A percentile compares a stretch with the other conserved stretches of the same genome.
Evolutionary conservation across 2,888 invertebrate species (phyloP).

Genomic region (Cylindroiulus punctatus): DNA sequence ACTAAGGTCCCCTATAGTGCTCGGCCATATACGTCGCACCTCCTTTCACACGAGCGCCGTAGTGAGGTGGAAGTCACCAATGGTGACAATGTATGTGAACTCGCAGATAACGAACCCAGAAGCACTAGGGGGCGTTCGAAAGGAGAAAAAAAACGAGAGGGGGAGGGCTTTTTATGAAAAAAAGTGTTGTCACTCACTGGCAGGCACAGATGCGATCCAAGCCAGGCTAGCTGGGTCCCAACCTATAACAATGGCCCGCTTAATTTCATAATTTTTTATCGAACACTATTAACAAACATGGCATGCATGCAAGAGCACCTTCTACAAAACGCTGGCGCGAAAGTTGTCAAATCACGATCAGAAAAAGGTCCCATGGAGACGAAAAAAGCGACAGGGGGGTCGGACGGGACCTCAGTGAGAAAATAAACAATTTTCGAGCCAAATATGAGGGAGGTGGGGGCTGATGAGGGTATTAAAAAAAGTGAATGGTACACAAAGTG

Average conservation of each 20-base stretch:
- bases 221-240: conserved; percentile 4
- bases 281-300: conserved; percentile 11
- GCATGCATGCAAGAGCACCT: conserved; percentile 14
- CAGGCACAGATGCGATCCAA: conserved; percentile 28
- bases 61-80: conserved; percentile 11
- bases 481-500: neutral
- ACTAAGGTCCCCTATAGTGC: neutral
- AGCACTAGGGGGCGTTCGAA: conserved; percentile 20
- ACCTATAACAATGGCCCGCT: neutral
- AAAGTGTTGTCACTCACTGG: conserved; percentile 42
- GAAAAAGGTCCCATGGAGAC: conserved; percentile 36
- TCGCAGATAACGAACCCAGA: conserved; percentile 9
- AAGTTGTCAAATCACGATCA: conserved; percentile 42
- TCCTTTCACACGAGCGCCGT: neutral
- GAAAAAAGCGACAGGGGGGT: conserved; percentile 36
- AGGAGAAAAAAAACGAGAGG: neutral
- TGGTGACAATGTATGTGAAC: neutral
- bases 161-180: neutral
- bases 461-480: conserved; percentile 37
- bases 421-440: conserved; percentile 22
- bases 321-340: conserved; percentile 30
- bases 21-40: neutral
- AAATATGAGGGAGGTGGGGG: conserved; percentile 14
- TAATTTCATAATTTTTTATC: conserved; percentile 42
- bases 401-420: conserved; percentile 16